phyloP scores from a whole-genome alignment of 2,113 vertebrate genomes.

The Sebastes fasciatus region DNA sequence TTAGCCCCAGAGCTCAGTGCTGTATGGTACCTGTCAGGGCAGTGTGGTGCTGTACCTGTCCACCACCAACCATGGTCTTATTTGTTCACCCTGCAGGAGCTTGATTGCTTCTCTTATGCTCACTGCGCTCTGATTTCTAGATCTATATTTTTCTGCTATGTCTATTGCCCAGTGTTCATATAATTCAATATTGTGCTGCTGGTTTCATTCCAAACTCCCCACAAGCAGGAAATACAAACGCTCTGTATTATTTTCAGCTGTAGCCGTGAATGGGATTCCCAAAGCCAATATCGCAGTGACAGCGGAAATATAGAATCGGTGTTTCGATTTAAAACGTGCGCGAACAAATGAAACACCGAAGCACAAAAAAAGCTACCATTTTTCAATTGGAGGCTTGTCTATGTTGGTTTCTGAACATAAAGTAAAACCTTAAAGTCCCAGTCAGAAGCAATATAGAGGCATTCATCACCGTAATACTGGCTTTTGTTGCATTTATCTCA shows the following conservation, averaged over 20 bases:
- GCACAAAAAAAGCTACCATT: not conserved
- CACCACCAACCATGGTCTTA: conserved; percentile 12
- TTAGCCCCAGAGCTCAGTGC: conserved; percentile 60
- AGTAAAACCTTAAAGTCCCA: not conserved
- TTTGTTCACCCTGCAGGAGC: conserved; percentile 27
- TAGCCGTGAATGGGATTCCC: conserved; percentile 7
- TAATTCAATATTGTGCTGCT: conserved; percentile 31
- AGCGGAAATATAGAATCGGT: conserved; percentile 10
- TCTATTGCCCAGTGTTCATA: conserved; percentile 6
- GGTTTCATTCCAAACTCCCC: conserved; percentile 34
- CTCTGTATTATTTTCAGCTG: conserved; percentile 39
- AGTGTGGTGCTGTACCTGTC: conserved; percentile 32
- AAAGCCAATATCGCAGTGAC: conserved; percentile 28
- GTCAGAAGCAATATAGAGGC: not conserved
- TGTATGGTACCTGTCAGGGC: conserved; percentile 62
- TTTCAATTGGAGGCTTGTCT: not conserved
- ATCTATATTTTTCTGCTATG: not conserved
- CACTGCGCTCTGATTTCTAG: conserved; percentile 6
- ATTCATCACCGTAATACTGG: not conserved
- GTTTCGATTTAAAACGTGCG: conserved; percentile 22
- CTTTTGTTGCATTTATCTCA: not conserved
- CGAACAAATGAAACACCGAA: conserved; percentile 14
- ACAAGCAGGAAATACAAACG: conserved; percentile 11
- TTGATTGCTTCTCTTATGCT: conserved; percentile 10
- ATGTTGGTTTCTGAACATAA: conserved; percentile 5